Percentiles rank a stretch among this genome's conserved stretches.
Conservation (phyloP, 2,888 invertebrate species). For the Drosophila setosimentum region DNA sequence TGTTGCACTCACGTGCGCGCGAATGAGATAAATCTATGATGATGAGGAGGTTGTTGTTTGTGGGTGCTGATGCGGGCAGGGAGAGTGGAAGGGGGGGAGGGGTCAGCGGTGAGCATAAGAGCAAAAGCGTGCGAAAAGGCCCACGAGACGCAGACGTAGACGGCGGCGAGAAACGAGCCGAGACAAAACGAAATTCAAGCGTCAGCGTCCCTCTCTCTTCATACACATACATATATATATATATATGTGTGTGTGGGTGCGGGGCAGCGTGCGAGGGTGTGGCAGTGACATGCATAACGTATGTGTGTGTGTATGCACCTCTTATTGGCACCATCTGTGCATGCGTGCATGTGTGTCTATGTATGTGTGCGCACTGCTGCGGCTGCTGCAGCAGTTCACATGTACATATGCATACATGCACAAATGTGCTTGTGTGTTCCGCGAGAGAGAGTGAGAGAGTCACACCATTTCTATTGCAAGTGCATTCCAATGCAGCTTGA, state of each 20-base stretch:
- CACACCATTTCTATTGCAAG: slow-evolving; percentile 29
- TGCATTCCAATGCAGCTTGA: slow-evolving; percentile 61
- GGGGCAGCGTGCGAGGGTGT: slow-evolving; percentile 67
- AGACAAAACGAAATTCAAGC: slow-evolving; percentile 52
- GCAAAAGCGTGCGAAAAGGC: slow-evolving; percentile 74
- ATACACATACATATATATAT: neutral
- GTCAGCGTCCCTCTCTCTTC: slow-evolving; percentile 38
- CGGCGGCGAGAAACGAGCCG: slow-evolving; percentile 39
- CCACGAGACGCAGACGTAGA: slow-evolving; percentile 47
- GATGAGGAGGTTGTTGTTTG: slow-evolving; percentile 35
- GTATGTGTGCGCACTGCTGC: slow-evolving; percentile 30
- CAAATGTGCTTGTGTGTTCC: neutral
- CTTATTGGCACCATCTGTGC: slow-evolving; percentile 71
- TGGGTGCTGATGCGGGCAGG: slow-evolving; percentile 39
- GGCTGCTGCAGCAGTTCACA: slow-evolving; percentile 12
- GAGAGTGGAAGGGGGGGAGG: neutral
- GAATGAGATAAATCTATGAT: slow-evolving; percentile 80
- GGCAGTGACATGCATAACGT: slow-evolving; percentile 73
- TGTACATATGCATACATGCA: neutral
- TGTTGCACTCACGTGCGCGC: slow-evolving; percentile 75
- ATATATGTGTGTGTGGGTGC: slow-evolving; percentile 21
- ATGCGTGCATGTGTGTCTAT: slow-evolving; percentile 15
- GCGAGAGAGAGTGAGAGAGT: slow-evolving; percentile 30
- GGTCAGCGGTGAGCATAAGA: slow-evolving; percentile 19
- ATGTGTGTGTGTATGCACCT: slow-evolving; percentile 61